A percentile compares a stretch with the other conserved stretches of the same genome.
Evolutionary conservation across 2,797 vertebrate genomes (phyloP).

Genomic region (Sebastes matsubarae): DNA sequence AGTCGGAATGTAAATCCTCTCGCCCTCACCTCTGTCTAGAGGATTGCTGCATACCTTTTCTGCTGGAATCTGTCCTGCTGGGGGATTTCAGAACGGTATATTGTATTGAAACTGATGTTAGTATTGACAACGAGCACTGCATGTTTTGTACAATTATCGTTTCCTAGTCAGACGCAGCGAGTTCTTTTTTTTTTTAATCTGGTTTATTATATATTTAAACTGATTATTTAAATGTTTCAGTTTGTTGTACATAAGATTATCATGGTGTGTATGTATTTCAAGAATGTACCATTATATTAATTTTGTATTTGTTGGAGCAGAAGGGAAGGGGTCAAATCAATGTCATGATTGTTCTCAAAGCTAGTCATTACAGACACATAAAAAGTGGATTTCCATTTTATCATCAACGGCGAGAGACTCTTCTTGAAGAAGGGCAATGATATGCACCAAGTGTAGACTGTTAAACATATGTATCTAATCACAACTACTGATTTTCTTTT

Average conservation of each 20-base stretch:
- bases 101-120: slow-evolving; percentile 52
- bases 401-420: slow-evolving; percentile 28
- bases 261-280: slow-evolving; percentile 22
- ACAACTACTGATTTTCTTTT: background rate
- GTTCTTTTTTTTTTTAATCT: slow-evolving; percentile 27
- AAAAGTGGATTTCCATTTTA: slow-evolving; percentile 1
- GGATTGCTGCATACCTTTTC: slow-evolving; percentile 67
- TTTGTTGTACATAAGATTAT: slow-evolving; percentile 32
- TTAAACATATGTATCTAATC: slow-evolving; percentile 61
- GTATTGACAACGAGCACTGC: slow-evolving; percentile 62
- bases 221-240: slow-evolving; percentile 21
- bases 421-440: slow-evolving; percentile 46
- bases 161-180: slow-evolving; percentile 54
- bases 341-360: background rate
- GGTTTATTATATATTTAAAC: slow-evolving; percentile 40
- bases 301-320: background rate
- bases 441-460: slow-evolving; percentile 73
- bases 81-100: slow-evolving; percentile 45
- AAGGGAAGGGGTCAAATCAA: background rate
- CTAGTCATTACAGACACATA: slow-evolving; percentile 5
- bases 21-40: slow-evolving; percentile 71
- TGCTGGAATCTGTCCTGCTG: slow-evolving; percentile 41
- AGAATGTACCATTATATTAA: slow-evolving; percentile 24
- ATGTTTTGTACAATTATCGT: slow-evolving; percentile 73
- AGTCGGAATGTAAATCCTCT: slow-evolving; percentile 69